phyloP scores from a whole-genome alignment of 2,797 vertebrate genomes.

The Schizopygopsis pylzovi region DNA sequence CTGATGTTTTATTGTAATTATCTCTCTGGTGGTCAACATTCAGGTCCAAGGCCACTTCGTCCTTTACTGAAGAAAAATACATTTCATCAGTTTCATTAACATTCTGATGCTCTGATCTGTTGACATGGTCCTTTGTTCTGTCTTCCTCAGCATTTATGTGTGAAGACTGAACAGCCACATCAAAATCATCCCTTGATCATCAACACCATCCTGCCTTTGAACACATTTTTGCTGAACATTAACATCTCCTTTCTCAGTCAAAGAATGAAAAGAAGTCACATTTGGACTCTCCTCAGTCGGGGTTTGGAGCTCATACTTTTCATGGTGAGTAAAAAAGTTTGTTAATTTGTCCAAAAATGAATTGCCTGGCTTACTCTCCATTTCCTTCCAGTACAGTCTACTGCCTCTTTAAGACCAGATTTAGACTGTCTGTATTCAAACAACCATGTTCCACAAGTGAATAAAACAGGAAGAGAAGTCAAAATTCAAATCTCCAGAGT shows the following conservation, averaged over 20 bases:
- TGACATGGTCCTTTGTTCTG: neutral
- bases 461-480: neutral
- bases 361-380: constrained; percentile 66
- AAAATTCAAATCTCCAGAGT: neutral
- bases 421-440: neutral
- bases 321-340: constrained; percentile 69
- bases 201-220: constrained; percentile 4
- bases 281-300: constrained; percentile 73
- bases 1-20: constrained; percentile 32
- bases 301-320: constrained; percentile 59
- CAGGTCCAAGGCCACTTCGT: constrained; percentile 18
- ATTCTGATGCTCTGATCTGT: constrained; percentile 4
- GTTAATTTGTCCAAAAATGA: constrained; percentile 74
- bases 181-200: neutral
- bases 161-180: neutral
- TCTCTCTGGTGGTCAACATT: neutral
- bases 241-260: constrained; percentile 57
- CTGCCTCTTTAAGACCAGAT: neutral
- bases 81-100: constrained; percentile 18
- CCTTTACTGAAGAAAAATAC: constrained; percentile 1
- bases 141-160: constrained; percentile 3
- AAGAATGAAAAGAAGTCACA: constrained; percentile 76
- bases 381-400: constrained; percentile 48
- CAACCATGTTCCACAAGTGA: constrained; percentile 13
- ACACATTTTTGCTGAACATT: constrained; percentile 44